These are phyloP conservation scores for Pheosia gnoma DNA, from an alignment of 2,888 invertebrate genomes.

Conservation along the genomic window DNA sequence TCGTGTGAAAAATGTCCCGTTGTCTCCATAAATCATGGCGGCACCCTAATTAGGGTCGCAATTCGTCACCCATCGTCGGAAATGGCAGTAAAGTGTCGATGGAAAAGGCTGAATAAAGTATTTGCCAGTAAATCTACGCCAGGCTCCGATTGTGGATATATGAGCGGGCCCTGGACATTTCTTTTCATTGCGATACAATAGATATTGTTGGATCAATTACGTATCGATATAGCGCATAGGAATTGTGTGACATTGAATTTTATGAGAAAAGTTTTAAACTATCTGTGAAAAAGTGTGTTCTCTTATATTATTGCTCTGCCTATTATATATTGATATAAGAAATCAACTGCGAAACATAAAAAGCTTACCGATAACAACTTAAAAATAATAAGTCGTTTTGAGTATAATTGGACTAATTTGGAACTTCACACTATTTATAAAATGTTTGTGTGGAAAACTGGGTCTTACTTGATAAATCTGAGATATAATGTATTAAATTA, in stretches of 20 bases:
- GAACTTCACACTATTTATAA: no score
- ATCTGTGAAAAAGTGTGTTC: no score
- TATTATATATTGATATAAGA: no score
- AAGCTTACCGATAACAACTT: no score
- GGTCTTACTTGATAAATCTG: no score
- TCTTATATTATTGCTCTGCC: no score
- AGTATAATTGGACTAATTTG: no score
- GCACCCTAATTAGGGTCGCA: constrained; percentile 17
- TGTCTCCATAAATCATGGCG: constrained; percentile 14
- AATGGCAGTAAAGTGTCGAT: constrained; percentile 28
- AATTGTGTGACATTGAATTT: background rate
- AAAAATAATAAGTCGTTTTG: no score
- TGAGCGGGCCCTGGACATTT: constrained; percentile 43
- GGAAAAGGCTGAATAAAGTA: constrained; percentile 44
- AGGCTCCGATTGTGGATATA: constrained; percentile 47
- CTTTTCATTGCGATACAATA: constrained; percentile 51
- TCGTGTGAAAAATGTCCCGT: background rate
- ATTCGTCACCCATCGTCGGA: constrained; percentile 32
- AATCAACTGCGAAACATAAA: no score
- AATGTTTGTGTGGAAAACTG: no score
- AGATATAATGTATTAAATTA: no score
- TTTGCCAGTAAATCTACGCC: constrained; percentile 44
- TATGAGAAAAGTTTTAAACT: no score
- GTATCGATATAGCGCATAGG: constrained; percentile 16
- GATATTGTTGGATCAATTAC: constrained; percentile 35